Base-by-base conservation (phyloP, 1,140 invertebrate genomes). In the Lucilia cuprina region DNA sequence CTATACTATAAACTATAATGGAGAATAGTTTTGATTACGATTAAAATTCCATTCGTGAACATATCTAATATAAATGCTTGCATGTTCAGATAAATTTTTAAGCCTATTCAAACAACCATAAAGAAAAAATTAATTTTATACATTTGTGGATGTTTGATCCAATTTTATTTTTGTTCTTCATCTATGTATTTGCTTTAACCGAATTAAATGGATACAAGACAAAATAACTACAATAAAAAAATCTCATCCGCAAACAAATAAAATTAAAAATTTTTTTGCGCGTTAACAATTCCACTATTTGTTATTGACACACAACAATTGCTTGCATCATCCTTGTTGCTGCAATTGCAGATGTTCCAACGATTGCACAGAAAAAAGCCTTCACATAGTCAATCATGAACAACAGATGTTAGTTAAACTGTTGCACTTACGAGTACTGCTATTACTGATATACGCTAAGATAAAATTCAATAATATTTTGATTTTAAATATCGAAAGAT, bases 281-380 rank as follows among this genome's bases (percentile, higher is more conserved):
- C 19, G 65, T 70, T 70, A 70, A 70, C 65, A 70, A 70, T 70
- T 70, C n/a, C 19, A 70, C 65, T 70, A 70, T 70, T 70, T 70
- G 65, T 70, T 70, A 10, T 70, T 70, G 8, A 25, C 65, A 70
- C 8, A 70, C 65, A 70, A 70, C 65, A 70, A 70, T 70, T 70
- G 65, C 65, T 70, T 70, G 65, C 65, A 21, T 70, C 65, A 21
- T 70, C n/a, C 21, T 21, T 70, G 65, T 9, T 70, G 60, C 60
- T 65, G 21, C 65, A 25, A 2, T 70, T 70, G 19, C 65, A 7
- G n/a, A 70, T 70, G 65, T 70, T 70, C 21, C 65, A 70, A 30
- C 25, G 25, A 8, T 21, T 19, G 65, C 2, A 70, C 1, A 13
- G 41, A 5, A 5, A 41, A 41, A 17, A 60, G n/a, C 3, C n/a